A percentile compares a stretch with the other conserved stretches of the same genome.
Evolutionary conservation across 1,140 invertebrate genomes (phyloP).

Genomic region (Trichoplusia ni): DNA sequence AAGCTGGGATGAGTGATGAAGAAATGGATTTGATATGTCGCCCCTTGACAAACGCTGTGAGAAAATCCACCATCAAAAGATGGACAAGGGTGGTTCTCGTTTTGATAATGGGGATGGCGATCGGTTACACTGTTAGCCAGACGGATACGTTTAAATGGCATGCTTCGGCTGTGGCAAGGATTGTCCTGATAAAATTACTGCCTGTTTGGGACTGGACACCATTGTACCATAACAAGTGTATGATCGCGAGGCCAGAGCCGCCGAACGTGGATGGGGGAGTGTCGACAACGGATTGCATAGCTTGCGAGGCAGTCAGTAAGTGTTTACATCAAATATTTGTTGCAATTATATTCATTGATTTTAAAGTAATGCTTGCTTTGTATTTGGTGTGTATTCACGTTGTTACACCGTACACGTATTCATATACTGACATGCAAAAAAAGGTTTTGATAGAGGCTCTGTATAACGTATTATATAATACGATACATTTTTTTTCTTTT

Average conservation of each 20-base stretch:
- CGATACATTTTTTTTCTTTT: too few species aligned
- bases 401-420: too few species aligned
- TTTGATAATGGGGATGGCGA: slow-evolving; percentile 64
- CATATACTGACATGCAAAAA: neutral
- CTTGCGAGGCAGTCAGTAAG: slow-evolving; percentile 78
- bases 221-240: slow-evolving; percentile 87
- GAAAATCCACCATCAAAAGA: slow-evolving; percentile 82
- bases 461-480: too few species aligned
- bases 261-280: slow-evolving; percentile 56
- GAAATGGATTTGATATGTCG: slow-evolving; percentile 87
- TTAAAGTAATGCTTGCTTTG: too few species aligned
- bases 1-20: slow-evolving; percentile 85
- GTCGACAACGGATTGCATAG: slow-evolving; percentile 68
- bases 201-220: slow-evolving; percentile 92
- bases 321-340: slow-evolving; percentile 28
- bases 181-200: slow-evolving; percentile 86
- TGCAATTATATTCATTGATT: neutral
- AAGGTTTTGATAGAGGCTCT: neutral
- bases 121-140: slow-evolving; percentile 77
- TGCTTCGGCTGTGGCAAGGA: slow-evolving; percentile 83
- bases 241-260: slow-evolving; percentile 83
- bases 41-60: slow-evolving; percentile 83
- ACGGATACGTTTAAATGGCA: slow-evolving; percentile 81
- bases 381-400: too few species aligned
- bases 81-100: slow-evolving; percentile 70